phyloP scores from a whole-genome alignment of 2,113 vertebrate species.

The Solea senegalensis region DNA sequence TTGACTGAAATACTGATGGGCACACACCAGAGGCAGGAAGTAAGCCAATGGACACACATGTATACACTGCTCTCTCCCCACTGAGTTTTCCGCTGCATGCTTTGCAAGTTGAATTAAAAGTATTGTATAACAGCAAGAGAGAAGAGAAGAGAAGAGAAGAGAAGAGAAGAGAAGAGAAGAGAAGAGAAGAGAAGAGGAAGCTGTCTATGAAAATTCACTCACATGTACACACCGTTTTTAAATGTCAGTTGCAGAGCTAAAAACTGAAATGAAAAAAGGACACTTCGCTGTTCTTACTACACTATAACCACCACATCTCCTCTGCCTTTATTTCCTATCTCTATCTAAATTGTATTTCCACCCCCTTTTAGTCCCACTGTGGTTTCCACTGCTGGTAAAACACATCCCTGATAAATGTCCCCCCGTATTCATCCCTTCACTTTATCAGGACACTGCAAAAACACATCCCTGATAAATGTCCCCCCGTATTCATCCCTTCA shows the following conservation, averaged over 20 bases:
- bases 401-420: slow-evolving; percentile 56
- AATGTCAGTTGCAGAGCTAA: slow-evolving; percentile 1
- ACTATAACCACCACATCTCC: slow-evolving; percentile 26
- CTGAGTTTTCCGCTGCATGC: slow-evolving; percentile 21
- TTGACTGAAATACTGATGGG: slow-evolving; percentile 47
- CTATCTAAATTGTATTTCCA: slow-evolving; percentile 48
- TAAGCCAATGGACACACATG: slow-evolving; percentile 15
- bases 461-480: slow-evolving; percentile 58
- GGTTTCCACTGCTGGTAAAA: slow-evolving; percentile 56
- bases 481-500: slow-evolving; percentile 53
- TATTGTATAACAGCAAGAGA: background rate
- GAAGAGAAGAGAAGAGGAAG: slow-evolving; percentile 1
- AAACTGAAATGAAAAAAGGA: slow-evolving; percentile 35
- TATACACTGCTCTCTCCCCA: background rate
- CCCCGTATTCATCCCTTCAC: slow-evolving; percentile 53
- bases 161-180: slow-evolving; percentile 12
- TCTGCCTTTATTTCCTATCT: slow-evolving; percentile 38
- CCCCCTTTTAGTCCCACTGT: slow-evolving; percentile 36
- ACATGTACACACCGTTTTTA: background rate
- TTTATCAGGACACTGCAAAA: slow-evolving; percentile 58
- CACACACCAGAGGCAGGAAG: slow-evolving; percentile 25
- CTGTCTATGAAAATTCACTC: slow-evolving; percentile 22
- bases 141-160: background rate
- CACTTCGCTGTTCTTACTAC: slow-evolving; percentile 18
- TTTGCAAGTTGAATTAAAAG: slow-evolving; percentile 42